These are phyloP conservation scores for Monomorium pharaonis DNA, from an alignment of 1,140 invertebrate genomes.

Conservation along the genomic window DNA sequence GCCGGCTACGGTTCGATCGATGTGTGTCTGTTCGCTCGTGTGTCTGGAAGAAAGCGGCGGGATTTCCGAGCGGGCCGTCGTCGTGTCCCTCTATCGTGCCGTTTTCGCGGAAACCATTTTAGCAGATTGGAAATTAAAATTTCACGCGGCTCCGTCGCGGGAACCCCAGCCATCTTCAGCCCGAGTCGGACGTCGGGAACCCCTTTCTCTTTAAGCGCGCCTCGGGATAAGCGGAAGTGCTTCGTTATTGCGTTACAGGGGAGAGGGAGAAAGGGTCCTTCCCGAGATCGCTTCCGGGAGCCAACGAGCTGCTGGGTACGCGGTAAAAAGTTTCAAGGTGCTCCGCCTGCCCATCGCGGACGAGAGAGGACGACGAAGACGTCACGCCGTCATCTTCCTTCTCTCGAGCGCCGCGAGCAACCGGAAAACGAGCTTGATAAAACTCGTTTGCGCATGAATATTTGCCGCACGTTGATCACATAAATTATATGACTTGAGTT, in stretches of 20 bases:
- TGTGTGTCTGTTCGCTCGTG: conserved; percentile 4
- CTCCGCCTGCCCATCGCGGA: neutral
- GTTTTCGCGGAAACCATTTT: conserved; percentile 62
- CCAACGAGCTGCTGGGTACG: neutral
- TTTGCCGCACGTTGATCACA: neutral
- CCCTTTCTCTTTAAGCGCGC: conserved; percentile 40
- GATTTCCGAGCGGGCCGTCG: conserved; percentile 22
- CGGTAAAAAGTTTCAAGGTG: conserved; percentile 37
- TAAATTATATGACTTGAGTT: conserved; percentile 5
- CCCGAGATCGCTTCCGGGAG: conserved; percentile 5
- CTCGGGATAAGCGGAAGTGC: conserved; percentile 14
- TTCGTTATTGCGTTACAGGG: conserved; percentile 22
- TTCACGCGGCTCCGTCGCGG: conserved; percentile 31
- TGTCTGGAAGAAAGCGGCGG: neutral
- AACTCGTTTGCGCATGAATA: conserved; percentile 8
- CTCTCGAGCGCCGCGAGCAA: conserved; percentile 4
- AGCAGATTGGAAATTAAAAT: conserved; percentile 73
- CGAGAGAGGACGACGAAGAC: neutral
- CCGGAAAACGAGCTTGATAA: conserved; percentile 31
- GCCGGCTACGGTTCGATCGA: neutral
- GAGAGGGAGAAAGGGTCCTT: too few species aligned
- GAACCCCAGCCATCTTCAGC: neutral
- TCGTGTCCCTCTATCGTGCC: neutral
- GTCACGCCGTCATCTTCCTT: neutral
- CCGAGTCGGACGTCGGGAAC: conserved; percentile 21